Evolutionary conservation across 2,797 vertebrate genomes (phyloP), one percentile per base, ranked within the genome.

Genomic region (Graptemys geographica): DNA sequence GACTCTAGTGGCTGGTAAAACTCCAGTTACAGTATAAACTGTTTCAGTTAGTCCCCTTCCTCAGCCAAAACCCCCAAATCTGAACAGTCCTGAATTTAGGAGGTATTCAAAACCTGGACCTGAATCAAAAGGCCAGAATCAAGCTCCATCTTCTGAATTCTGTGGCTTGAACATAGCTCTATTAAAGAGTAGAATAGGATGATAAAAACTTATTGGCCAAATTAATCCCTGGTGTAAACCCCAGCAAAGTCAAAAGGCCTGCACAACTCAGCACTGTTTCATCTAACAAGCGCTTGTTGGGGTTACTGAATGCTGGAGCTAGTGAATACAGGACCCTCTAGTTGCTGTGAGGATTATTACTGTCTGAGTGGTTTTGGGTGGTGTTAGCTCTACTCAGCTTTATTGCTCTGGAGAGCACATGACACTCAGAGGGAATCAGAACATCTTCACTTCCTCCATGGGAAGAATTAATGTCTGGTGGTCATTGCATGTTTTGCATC

Each of bases 171-270:
- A 15, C 44, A 49, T 27, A 78, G 74, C 44, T 78, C 25, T 78
- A 16, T 78, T 49, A 49, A 78, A 49, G 44, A 47, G 6, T 78
- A 49, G 44, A 78, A 28, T 4, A 78, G 44, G 27, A 72, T 0
- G 0, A 47, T 69, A 19, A 80, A 84, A 81, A 94, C 9, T 56
- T 79, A 79, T 21, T 59, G 78, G 72, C 19, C 55, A 88, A 90
- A 94, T 92, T 82, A 93, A 84, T 86, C 49, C 15, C 84, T 18
- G 28, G 52, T 11, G 37, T 89, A 94, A 95, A 88, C 41, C 55
- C 76, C 7, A 56, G 52, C 10, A 78, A 94, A 93, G 31, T 62
- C 82, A 83, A 41, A 25, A 31, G 28, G 18, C 86, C 57, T 91
- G 79, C 4, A 69, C 62, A 31, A 79, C 53, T 84, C 53, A 87